Conservation (phyloP, 2,888 invertebrate species). For the Tenthredo livida region DNA sequence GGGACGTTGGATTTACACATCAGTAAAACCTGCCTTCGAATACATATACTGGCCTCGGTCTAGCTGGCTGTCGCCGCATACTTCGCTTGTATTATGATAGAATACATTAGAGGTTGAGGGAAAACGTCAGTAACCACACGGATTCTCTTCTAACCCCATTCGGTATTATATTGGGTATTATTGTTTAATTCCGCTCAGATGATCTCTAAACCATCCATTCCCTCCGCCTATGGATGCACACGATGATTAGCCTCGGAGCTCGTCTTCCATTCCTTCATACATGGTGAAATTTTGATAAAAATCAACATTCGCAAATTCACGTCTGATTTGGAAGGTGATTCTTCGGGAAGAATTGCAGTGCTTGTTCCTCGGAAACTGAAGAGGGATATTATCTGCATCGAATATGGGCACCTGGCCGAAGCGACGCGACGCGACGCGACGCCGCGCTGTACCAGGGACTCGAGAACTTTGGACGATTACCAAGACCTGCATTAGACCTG, state of each 20-base stretch:
- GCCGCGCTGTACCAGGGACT: conserved; percentile 19
- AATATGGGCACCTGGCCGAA: not conserved
- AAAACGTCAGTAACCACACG: not conserved
- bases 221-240: not conserved
- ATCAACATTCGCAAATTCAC: not conserved
- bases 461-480: conserved; percentile 44
- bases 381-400: conserved; percentile 26
- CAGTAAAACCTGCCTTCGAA: conserved; percentile 54
- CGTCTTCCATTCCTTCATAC: not conserved
- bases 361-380: not conserved
- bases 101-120: conserved; percentile 25
- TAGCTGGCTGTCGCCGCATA: conserved; percentile 22
- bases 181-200: not conserved
- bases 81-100: not conserved
- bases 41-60: conserved; percentile 26
- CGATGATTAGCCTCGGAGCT: not conserved
- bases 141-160: not conserved
- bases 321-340: not conserved
- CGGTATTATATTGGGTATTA: not conserved
- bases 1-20: conserved; percentile 55
- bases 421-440: no score
- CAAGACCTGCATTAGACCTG: conserved; percentile 45
- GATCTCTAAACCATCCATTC: not conserved
- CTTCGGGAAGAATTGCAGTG: not conserved
- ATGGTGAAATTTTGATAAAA: not conserved